A percentile compares a stretch with the other conserved stretches of the same genome.
phyloP scores from a whole-genome alignment of 2,888 invertebrate genomes.

The Mythimna ferrago region DNA sequence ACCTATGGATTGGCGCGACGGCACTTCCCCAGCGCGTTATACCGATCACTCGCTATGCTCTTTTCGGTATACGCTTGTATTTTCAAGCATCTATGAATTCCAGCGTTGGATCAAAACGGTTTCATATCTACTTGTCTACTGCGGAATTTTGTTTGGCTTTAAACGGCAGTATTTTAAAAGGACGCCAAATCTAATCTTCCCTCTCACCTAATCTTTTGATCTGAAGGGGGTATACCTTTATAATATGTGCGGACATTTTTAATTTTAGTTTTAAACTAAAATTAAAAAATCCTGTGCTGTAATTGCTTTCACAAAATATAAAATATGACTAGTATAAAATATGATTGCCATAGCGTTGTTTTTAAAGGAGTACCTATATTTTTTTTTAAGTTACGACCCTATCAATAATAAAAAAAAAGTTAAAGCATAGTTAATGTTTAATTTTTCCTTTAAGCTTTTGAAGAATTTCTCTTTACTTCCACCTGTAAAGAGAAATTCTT shows the following conservation, averaged over 20 bases:
- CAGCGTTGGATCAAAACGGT: constrained; percentile 10
- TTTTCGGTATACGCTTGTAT: constrained; percentile 33
- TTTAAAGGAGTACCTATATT: not conserved
- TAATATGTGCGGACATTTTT: too few species aligned
- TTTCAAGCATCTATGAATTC: constrained; percentile 29
- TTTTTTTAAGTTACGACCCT: too few species aligned
- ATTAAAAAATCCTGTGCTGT: not conserved
- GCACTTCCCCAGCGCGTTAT: constrained; percentile 47
- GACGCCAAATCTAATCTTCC: too few species aligned
- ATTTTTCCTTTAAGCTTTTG: too few species aligned
- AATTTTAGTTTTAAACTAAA: not conserved
- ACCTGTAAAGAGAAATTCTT: too few species aligned
- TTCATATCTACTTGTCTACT: not conserved
- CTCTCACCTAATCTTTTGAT: too few species aligned
- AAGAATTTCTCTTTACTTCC: too few species aligned
- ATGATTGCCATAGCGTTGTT: not conserved
- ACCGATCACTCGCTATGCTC: constrained; percentile 42
- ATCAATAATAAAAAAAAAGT: too few species aligned
- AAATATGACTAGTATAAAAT: not conserved
- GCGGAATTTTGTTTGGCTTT: not conserved
- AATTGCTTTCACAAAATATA: not conserved
- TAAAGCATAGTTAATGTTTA: too few species aligned
- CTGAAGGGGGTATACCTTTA: too few species aligned
- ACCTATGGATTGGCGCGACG: constrained; percentile 55
- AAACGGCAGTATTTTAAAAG: not conserved